Base-by-base conservation (phyloP, 2,888 invertebrate genomes). In the Mesorhabditis spiculigera region DNA sequence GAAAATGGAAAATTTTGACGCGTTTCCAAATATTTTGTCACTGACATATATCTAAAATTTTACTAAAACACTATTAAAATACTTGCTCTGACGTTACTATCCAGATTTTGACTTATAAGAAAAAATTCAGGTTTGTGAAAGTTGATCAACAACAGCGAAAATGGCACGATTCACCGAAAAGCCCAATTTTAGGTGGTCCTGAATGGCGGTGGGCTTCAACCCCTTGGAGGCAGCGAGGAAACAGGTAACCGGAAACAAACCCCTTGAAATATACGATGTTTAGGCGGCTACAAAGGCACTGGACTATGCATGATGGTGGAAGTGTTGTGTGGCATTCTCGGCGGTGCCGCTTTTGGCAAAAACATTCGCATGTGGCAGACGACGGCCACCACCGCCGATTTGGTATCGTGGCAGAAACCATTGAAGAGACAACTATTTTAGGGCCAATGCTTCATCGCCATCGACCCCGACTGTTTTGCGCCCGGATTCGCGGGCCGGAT, bases 241-340 rank as follows among this genome's bases (percentile, higher is more conserved):
- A 86, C 86, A 43, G 86, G 87, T 86, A 78, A 69, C 80, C 63
- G 61, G 89, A 93, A 93, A 4, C 94, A 94, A 81, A 88, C 93
- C 61, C 5, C 10, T 63, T 28, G n/a, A 10, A 71, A 50, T 41
- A 66, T 16, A 58, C 4, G 61, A 13, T 62, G 45, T 71, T 74
- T 82, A 74, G 86, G 87, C 3, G 93, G 94, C 4, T 94, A 93
- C 88, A 95, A 95, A 86, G 95, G 95, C 0, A 93, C 90, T 80
- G 94, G 94, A 0, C 87, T 95, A 5, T 91, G 91, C 0, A 90
- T 92, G 71, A 90, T 94, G 90, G 93, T 94, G 4, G 95, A 96
- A 82, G 88, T 93, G 2, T 90, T 95, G 70, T 92, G 92, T 83
- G 95, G 95, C n/a, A 90, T 95, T 43, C 88, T 92, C 72, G 81